Percentiles rank a stretch among this genome's conserved stretches.
Conservation (phyloP, 2,888 invertebrate genomes). For the Polyommatus icarus region DNA sequence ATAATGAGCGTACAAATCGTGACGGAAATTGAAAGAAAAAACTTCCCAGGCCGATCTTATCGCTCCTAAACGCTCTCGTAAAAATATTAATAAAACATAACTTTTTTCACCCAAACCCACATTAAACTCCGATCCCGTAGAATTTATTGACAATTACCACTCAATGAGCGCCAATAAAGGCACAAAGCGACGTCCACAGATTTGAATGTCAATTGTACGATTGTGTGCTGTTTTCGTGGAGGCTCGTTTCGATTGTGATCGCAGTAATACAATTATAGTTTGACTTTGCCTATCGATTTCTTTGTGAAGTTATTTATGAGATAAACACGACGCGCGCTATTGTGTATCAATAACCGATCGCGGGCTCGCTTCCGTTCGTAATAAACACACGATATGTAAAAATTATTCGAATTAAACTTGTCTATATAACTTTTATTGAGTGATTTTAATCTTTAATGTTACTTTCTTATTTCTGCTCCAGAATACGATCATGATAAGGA, state of each 20-base stretch:
- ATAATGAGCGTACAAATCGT: conserved; percentile 80
- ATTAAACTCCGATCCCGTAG: conserved; percentile 78
- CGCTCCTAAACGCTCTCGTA: conserved; percentile 79
- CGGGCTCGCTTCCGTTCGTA: conserved; percentile 56
- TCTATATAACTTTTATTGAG: background rate
- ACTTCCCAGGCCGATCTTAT: conserved; percentile 79
- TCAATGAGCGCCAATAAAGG: conserved; percentile 79
- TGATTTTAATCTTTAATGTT: background rate
- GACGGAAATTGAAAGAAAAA: conserved; percentile 81
- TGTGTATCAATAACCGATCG: conserved; percentile 63
- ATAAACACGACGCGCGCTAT: conserved; percentile 68
- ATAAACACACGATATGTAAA: conserved; percentile 16
- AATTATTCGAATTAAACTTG: background rate
- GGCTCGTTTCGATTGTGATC: conserved; percentile 74
- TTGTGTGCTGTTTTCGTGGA: conserved; percentile 78
- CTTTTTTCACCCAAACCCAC: conserved; percentile 80
- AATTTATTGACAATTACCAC: conserved; percentile 80
- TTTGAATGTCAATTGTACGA: conserved; percentile 80
- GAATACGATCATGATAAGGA: background rate
- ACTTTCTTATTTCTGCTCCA: background rate
- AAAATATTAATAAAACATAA: conserved; percentile 81
- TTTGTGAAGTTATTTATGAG: conserved; percentile 69
- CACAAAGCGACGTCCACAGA: conserved; percentile 78
- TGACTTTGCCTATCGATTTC: conserved; percentile 69
- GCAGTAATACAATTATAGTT: conserved; percentile 73